Conservation (phyloP, 2,113 vertebrate genomes). For the Pluvialis apricaria region DNA sequence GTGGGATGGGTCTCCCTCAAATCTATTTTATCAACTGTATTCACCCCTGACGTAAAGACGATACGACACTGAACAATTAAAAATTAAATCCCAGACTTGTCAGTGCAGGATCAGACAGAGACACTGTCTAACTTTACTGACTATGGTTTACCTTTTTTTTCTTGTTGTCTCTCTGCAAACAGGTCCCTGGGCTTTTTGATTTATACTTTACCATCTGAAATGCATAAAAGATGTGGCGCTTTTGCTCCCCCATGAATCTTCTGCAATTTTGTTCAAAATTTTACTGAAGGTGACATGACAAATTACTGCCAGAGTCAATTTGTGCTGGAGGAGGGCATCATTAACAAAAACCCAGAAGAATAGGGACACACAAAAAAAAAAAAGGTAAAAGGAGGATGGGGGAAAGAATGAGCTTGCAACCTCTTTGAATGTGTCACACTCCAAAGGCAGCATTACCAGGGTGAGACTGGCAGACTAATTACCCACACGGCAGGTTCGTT, state of each 20-base stretch:
- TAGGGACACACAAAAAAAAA: background rate
- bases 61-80: background rate
- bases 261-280: constrained; percentile 54
- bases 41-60: background rate
- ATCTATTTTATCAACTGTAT: background rate
- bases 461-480: constrained; percentile 19
- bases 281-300: constrained; percentile 65
- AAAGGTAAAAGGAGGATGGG: background rate
- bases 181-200: constrained; percentile 47
- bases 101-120: background rate
- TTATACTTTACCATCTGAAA: constrained; percentile 57
- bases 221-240: constrained; percentile 47
- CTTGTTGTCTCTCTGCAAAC: background rate
- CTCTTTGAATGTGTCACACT: constrained; percentile 6
- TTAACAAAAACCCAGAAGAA: constrained; percentile 39
- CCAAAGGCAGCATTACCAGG: background rate
- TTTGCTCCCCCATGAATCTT: constrained; percentile 54
- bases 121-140: background rate
- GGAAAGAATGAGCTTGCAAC: constrained; percentile 12
- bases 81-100: background rate
- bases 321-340: constrained; percentile 44
- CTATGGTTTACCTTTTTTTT: background rate
- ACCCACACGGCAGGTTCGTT: background rate
- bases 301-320: constrained; percentile 53
- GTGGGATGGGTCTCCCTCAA: background rate